phyloP scores from a whole-genome alignment of 2,113 vertebrate species.

The Mirounga angustirostris region DNA sequence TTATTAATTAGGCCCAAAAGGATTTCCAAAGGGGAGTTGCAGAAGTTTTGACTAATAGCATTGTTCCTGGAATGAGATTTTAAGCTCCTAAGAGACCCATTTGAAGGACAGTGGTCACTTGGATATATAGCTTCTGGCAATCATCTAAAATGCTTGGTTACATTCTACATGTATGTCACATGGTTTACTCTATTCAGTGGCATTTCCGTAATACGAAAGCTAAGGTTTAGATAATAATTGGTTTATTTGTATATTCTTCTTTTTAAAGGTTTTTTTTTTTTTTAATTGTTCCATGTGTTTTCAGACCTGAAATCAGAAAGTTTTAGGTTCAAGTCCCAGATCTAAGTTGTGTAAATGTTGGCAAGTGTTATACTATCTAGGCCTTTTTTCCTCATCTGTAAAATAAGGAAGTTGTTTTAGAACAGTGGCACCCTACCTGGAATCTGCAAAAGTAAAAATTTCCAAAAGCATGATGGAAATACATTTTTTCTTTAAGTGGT shows the following conservation, averaged over 20 bases:
- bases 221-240: background rate
- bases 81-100: background rate
- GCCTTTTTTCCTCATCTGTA: background rate
- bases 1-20: background rate
- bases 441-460: constrained; percentile 29
- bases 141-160: background rate
- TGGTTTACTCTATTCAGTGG: background rate
- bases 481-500: background rate
- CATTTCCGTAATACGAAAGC: background rate
- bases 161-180: background rate
- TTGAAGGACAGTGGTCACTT: background rate
- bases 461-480: background rate
- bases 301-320: constrained; percentile 13
- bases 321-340: background rate
- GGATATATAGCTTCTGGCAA: background rate
- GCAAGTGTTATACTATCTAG: background rate
- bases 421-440: background rate
- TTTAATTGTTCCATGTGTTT: background rate
- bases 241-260: background rate
- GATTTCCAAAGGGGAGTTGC: constrained; percentile 9
- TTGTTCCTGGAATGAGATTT: background rate
- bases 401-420: background rate
- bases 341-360: background rate
- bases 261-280: background rate
- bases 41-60: background rate